phyloP scores from a whole-genome alignment of 1,140 invertebrate species.

The Zaprionus ornatus region DNA sequence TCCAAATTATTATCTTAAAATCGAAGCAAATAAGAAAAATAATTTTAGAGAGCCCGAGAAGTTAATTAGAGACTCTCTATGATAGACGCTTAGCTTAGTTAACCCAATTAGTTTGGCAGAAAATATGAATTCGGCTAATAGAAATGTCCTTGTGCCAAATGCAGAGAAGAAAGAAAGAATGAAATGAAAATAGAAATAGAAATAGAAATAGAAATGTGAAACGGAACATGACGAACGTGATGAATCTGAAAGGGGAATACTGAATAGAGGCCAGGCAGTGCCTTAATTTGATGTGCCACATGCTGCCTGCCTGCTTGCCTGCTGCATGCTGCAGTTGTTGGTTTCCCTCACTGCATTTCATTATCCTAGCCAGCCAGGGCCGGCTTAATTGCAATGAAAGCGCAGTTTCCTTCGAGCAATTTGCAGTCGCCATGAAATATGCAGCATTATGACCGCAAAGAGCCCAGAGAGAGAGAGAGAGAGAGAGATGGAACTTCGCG shows the following conservation, averaged over 20 bases:
- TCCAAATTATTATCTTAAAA: too few relatives aligned
- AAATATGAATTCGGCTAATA: conserved; percentile 40
- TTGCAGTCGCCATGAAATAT: conserved; percentile 67
- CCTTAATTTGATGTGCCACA: conserved; percentile 32
- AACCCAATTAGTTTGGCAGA: conserved; percentile 57
- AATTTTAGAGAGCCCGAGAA: too few relatives aligned
- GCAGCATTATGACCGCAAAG: conserved; percentile 45
- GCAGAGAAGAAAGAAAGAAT: conserved; percentile 34
- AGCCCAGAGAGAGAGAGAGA: neutral
- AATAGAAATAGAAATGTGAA: conserved; percentile 4
- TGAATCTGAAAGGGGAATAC: neutral
- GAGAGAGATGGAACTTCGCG: neutral
- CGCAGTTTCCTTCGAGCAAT: conserved; percentile 68
- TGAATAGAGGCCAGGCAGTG: conserved; percentile 25
- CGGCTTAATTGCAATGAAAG: conserved; percentile 79
- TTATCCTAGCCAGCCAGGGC: conserved; percentile 60
- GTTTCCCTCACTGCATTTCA: conserved; percentile 51
- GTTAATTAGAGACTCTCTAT: neutral
- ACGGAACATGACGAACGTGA: neutral
- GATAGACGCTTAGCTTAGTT: conserved; percentile 7
- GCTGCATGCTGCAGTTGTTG: neutral
- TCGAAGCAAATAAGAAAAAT: too few relatives aligned
- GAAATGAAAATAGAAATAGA: neutral
- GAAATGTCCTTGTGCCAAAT: conserved; percentile 65
- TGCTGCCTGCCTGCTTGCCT: neutral